Conservation (phyloP, 2,113 vertebrate genomes). For the Ictalurus punctatus region DNA sequence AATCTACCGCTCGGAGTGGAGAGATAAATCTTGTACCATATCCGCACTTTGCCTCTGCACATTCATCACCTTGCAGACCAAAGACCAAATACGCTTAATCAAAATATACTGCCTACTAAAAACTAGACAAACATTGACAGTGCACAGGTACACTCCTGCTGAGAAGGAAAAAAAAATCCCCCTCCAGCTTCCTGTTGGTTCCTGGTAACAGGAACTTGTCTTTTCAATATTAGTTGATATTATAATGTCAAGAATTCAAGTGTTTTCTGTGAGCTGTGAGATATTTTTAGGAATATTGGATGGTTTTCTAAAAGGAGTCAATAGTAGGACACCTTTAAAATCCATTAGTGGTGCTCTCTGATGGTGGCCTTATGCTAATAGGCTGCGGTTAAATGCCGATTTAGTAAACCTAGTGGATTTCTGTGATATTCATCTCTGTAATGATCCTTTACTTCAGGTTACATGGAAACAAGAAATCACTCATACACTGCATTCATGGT, state of each 20-base stretch:
- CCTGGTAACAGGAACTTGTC: neutral
- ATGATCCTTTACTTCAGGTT: neutral
- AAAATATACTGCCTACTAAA: slow-evolving; percentile 31
- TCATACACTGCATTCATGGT: neutral
- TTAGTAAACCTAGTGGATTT: neutral
- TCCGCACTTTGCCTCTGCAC: slow-evolving; percentile 5
- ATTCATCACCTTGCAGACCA: slow-evolving; percentile 34
- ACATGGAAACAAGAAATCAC: neutral
- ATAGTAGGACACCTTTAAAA: neutral
- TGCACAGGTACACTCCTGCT: neutral
- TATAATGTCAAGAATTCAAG: too few relatives aligned
- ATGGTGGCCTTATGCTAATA: neutral
- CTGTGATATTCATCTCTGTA: neutral
- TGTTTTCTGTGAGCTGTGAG: neutral
- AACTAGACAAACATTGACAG: slow-evolving; percentile 6
- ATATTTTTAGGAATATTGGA: neutral
- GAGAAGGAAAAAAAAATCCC: neutral
- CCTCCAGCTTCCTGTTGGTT: neutral
- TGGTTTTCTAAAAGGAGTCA: neutral
- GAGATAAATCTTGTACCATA: slow-evolving; percentile 33
- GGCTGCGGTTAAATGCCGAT: neutral
- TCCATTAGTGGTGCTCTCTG: neutral
- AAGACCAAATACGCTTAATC: slow-evolving; percentile 34
- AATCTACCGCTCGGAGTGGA: slow-evolving; percentile 30
- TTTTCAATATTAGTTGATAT: neutral